A percentile compares a stretch with the other conserved stretches of the same genome.
Conservation (phyloP, 1,140 invertebrate species). For the Panagrolaimus sp. region DNA sequence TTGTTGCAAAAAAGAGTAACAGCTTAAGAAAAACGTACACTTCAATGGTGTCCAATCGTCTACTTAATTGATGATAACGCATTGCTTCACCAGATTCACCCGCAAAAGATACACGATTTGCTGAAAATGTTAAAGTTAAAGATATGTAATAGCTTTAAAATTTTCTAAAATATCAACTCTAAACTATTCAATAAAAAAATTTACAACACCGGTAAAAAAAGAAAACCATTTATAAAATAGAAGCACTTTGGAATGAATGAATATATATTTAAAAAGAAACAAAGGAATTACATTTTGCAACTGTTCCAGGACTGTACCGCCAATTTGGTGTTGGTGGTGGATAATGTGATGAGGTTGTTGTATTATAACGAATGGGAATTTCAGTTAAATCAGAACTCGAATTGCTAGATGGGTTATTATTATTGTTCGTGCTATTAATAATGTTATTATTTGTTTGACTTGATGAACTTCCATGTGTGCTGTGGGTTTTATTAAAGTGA, state of each 20-base stretch:
- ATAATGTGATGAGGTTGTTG: neutral
- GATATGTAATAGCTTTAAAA: neutral
- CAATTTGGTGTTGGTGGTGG: conserved; percentile 17
- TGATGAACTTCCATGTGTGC: neutral
- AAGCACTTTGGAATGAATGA: conserved; percentile 2
- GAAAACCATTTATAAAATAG: neutral
- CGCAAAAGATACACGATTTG: conserved; percentile 23
- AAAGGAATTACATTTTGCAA: neutral
- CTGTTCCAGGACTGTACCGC: conserved; percentile 7
- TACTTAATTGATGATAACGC: conserved; percentile 33
- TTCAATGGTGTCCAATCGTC: conserved; percentile 40
- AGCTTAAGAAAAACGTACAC: conserved; percentile 24
- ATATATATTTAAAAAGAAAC: neutral
- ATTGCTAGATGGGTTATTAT: conserved; percentile 4
- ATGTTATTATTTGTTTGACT: neutral
- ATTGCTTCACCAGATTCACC: conserved; percentile 24
- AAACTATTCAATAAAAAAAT: conserved; percentile 10
- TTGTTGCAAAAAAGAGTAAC: neutral
- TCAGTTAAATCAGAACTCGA: conserved; percentile 1
- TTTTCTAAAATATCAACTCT: neutral
- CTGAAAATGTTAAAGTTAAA: conserved; percentile 19
- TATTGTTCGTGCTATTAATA: neutral
- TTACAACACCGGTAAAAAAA: neutral
- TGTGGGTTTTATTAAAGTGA: conserved; percentile 11
- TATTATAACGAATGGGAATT: neutral